Percentiles rank a stretch among this genome's conserved stretches.
Evolutionary conservation across 2,888 invertebrate species (phyloP).

Genomic region (Acleris emargana): DNA sequence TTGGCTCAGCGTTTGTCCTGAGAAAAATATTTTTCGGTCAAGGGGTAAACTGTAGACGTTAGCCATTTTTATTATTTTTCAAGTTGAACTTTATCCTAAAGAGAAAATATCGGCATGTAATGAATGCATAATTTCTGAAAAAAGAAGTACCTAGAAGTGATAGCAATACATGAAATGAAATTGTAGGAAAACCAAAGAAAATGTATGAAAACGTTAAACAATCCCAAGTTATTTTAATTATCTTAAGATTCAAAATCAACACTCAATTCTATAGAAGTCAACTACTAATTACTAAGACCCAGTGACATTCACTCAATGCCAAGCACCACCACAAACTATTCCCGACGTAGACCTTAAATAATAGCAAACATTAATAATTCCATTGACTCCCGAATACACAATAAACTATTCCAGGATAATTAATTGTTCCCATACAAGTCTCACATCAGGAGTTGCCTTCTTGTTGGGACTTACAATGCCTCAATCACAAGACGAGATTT

Average conservation of each 20-base stretch:
- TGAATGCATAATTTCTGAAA: too few relatives aligned
- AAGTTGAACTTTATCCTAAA: neutral
- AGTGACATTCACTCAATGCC: too few relatives aligned
- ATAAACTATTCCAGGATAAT: conserved; percentile 19
- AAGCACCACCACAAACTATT: neutral
- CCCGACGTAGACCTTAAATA: conserved; percentile 9
- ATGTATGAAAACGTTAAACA: too few relatives aligned
- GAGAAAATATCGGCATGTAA: too few relatives aligned
- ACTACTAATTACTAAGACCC: neutral
- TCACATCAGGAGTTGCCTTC: conserved; percentile 6
- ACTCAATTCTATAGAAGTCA: too few relatives aligned
- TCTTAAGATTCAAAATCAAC: too few relatives aligned
- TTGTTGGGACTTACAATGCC: conserved; percentile 61
- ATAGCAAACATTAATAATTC: conserved; percentile 19
- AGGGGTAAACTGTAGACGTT: conserved; percentile 43
- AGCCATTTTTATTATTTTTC: neutral
- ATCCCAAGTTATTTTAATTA: too few relatives aligned
- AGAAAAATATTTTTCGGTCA: conserved; percentile 62
- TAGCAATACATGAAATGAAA: too few relatives aligned
- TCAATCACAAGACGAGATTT: conserved; percentile 69
- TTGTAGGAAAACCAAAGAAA: too few relatives aligned
- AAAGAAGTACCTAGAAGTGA: too few relatives aligned
- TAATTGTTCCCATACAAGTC: conserved; percentile 19
- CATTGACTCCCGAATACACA: conserved; percentile 18
- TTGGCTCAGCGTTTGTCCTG: conserved; percentile 62